These are phyloP conservation scores for Chrysaora quinquecirrha DNA, from an alignment of 30 jellyfish, hydroid and myxozoan genomes.

Conservation along the genomic window DNA sequence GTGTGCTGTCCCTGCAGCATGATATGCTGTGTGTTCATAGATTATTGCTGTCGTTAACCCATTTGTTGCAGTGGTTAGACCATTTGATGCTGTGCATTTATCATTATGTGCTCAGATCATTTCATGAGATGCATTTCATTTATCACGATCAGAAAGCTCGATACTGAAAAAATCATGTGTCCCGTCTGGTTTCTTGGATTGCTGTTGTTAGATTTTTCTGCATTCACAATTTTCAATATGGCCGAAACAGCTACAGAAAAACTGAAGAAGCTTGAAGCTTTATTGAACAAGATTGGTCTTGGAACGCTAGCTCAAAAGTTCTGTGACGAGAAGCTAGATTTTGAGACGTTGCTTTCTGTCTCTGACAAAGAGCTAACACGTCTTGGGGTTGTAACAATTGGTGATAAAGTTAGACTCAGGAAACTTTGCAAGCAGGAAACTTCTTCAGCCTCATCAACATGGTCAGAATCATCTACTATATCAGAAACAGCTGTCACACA, in stretches of 20 bases:
- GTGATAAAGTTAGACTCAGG: slow-evolving; percentile 14
- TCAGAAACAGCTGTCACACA: background rate
- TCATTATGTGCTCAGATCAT: slow-evolving; percentile 3
- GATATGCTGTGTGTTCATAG: slow-evolving; percentile 4
- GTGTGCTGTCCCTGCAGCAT: slow-evolving; percentile 9
- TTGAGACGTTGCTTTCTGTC: background rate
- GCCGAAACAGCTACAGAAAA: background rate
- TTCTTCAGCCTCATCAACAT: background rate
- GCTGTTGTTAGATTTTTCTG: background rate
- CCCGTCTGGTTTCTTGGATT: too few relatives aligned
- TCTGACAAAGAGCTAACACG: slow-evolving; percentile 10
- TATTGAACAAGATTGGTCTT: too few relatives aligned
- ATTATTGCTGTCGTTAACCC: background rate
- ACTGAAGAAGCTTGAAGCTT: background rate
- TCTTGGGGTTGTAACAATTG: slow-evolving; percentile 18
- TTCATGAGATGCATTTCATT: background rate
- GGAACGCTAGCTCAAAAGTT: background rate
- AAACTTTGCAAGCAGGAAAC: background rate
- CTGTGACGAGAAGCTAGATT: background rate
- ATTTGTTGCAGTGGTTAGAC: background rate
- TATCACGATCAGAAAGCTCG: background rate
- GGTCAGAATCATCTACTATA: background rate
- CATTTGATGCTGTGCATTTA: slow-evolving; percentile 12
- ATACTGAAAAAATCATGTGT: too few relatives aligned
- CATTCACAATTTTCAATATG: background rate